Evolutionary conservation across 2,797 vertebrate genomes (phyloP).

Genomic region (Linurgus olivaceus): DNA sequence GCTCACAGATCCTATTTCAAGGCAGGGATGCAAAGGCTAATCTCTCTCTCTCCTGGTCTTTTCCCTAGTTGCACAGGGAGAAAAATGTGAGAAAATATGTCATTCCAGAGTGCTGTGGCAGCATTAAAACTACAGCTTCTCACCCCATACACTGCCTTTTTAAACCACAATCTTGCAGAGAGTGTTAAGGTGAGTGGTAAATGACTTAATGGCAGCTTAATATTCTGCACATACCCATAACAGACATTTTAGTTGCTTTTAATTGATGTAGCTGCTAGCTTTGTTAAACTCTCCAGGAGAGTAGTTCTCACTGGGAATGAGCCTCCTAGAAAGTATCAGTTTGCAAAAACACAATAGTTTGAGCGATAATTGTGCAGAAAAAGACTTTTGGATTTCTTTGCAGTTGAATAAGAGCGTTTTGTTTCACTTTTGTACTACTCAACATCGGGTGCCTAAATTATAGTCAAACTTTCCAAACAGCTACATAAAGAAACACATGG

Average conservation of each 20-base stretch:
- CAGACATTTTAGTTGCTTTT: constrained; percentile 50
- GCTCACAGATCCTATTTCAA: constrained; percentile 6
- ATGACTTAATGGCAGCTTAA: constrained; percentile 24
- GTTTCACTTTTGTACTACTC: constrained; percentile 38
- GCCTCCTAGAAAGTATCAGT: constrained; percentile 62
- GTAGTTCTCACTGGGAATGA: constrained; percentile 55
- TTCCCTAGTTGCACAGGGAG: neutral
- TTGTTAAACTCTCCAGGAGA: constrained; percentile 65
- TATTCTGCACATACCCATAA: constrained; percentile 25
- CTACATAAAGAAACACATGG: constrained; percentile 12
- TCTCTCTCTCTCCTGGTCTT: neutral
- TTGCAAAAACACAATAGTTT: constrained; percentile 61
- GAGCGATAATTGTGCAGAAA: constrained; percentile 44
- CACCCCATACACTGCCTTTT: neutral
- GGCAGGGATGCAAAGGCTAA: neutral
- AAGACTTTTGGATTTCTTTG: constrained; percentile 42
- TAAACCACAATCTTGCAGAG: neutral
- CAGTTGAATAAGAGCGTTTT: constrained; percentile 9
- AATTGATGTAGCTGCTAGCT: constrained; percentile 50
- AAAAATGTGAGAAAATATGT: constrained; percentile 38
- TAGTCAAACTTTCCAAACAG: constrained; percentile 33
- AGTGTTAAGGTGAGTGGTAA: neutral
- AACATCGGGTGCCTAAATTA: constrained; percentile 21
- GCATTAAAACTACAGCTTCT: neutral
- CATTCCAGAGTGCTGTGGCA: neutral